Base-by-base conservation (phyloP, 1,140 invertebrate genomes). In the Drosophila arizonae region DNA sequence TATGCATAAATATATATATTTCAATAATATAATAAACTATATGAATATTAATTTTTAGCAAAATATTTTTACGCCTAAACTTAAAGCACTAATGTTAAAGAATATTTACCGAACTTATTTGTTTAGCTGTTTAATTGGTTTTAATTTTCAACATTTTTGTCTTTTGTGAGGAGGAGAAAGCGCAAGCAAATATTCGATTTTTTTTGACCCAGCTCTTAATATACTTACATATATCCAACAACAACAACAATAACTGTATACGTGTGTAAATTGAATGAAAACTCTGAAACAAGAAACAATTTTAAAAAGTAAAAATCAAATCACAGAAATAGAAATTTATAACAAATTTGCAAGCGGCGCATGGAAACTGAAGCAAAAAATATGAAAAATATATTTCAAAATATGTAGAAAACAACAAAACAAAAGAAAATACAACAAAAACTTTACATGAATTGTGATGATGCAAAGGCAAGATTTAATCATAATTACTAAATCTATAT, bases 381-480 rank as follows among this genome's bases (percentile, higher is more conserved):
- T 68, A 81, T 77, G 52, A 75, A 66, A 68, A 86, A 66, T 65
- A 17, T 15, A 46, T 33, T 66, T 65, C 50, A 55, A 79, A 72
- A 66, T 54, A 30, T 54, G 51, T 54, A 54, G 51, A 54, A 36
- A 54, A 33, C 52, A 54, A 54, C 51, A 54, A 52, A 15, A 36
- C 28, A 54, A 56, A 61, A 41, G 13, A 71, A 64, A 9, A 64
- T 56, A 63, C 17, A 68, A 50, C 48, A 56, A 61, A 68, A 72
- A 86, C 77, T 88, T 88, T 88, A 88, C 84, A 88, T 88, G 84
- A 88, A 88, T 88, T 88, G 84, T 88, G 84, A 88, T 88, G 84
- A 88, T 88, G 84, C 84, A 88, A 88, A 88, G 84, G 84, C 84
- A 88, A 88, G 84, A 88, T 88, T 88, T 88, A 88, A 88, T 88